A percentile compares a stretch with the other conserved stretches of the same genome.
Evolutionary conservation across 2,113 vertebrate species (phyloP).

Genomic region (Perognathus longimembris): DNA sequence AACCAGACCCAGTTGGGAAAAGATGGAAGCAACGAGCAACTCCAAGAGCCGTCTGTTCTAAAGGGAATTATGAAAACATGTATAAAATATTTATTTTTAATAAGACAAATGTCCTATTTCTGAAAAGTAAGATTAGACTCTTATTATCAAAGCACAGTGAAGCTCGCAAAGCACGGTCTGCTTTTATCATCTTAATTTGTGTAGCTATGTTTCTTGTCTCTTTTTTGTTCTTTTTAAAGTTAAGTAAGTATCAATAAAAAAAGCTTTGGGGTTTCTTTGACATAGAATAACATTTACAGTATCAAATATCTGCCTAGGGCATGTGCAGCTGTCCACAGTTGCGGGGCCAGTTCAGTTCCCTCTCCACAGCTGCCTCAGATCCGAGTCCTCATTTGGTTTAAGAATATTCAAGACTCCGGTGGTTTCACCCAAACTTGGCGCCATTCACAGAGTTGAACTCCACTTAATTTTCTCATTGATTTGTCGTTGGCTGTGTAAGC

Average conservation of each 20-base stretch:
- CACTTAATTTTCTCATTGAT: accelerated
- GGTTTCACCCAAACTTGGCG: not conserved
- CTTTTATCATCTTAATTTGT: constrained; percentile 68
- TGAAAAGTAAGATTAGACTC: constrained; percentile 63
- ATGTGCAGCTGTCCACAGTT: too few species aligned
- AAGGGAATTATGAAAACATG: constrained; percentile 71
- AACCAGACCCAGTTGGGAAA: constrained; percentile 31
- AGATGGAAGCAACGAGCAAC: not conserved
- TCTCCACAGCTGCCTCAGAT: not conserved
- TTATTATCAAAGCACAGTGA: constrained; percentile 29
- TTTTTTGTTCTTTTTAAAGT: constrained; percentile 40
- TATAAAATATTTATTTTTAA: constrained; percentile 81
- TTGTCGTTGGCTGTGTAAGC: accelerated
- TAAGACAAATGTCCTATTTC: constrained; percentile 77
- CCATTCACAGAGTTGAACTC: not conserved
- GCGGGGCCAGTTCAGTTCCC: not conserved
- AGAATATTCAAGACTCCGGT: not conserved
- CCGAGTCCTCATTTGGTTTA: not conserved
- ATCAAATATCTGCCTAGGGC: too few species aligned
- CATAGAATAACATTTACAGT: not conserved
- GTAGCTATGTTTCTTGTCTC: not conserved
- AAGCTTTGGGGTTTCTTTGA: not conserved
- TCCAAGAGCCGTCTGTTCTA: constrained; percentile 21
- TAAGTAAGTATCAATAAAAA: not conserved
- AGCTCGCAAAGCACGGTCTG: not conserved